Evolutionary conservation across 2,888 invertebrate genomes (phyloP).

Genomic region (Syritta pipiens): DNA sequence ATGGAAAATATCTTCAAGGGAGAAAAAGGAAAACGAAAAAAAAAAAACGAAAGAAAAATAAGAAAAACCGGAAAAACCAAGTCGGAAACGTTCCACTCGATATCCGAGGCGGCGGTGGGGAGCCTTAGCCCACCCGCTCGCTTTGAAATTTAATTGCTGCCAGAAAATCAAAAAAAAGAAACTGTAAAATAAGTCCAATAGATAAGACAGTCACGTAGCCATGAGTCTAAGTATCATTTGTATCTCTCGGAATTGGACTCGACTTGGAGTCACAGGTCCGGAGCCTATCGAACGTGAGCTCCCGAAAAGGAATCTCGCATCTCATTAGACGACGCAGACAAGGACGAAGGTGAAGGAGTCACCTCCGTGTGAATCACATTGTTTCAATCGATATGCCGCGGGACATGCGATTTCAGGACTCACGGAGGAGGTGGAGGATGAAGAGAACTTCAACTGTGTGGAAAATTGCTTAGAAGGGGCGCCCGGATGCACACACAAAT

Average conservation of each 20-base stretch:
- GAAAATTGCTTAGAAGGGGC: conserved; percentile 45
- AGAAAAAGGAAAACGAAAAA: background rate
- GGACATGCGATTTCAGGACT: conserved; percentile 34
- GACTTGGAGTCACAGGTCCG: no score
- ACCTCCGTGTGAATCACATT: conserved; percentile 42
- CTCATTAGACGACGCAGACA: conserved; percentile 36
- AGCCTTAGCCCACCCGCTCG: no score
- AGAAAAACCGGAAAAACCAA: conserved; percentile 6
- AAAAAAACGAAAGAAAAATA: background rate
- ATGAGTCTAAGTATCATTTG: conserved; percentile 55
- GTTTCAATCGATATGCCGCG: conserved; percentile 48
- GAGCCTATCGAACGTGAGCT: conserved; percentile 59
- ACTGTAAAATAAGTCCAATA: conserved; percentile 69
- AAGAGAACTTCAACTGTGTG: conserved; percentile 55
- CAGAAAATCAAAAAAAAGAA: no score
- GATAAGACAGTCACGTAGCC: conserved; percentile 70
- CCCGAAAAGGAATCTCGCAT: conserved; percentile 44
- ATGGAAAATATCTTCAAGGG: conserved; percentile 40
- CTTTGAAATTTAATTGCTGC: conserved; percentile 69
- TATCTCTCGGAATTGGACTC: conserved; percentile 24
- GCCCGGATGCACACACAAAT: conserved; percentile 48
- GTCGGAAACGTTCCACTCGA: conserved; percentile 49
- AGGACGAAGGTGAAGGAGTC: background rate
- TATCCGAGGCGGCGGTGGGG: conserved; percentile 53
- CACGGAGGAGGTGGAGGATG: no score